These are phyloP conservation scores for Addax nasomaculatus DNA, from an alignment of 2,113 vertebrate genomes.

Conservation along the genomic window DNA sequence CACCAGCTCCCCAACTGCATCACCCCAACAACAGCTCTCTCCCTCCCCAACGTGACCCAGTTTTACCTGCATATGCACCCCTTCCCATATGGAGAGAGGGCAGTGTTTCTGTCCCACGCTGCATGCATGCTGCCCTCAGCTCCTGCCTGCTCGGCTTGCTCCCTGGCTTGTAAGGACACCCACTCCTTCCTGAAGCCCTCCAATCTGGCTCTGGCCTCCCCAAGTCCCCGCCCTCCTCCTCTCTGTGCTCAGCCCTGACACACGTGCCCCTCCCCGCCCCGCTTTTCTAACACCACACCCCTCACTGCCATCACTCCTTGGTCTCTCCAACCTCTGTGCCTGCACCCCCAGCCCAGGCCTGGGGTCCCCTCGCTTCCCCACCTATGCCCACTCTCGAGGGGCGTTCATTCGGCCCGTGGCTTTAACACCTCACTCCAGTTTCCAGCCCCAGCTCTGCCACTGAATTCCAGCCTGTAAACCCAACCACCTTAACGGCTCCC, in stretches of 20 bases:
- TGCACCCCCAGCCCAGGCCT: neutral
- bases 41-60: accelerated
- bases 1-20: neutral
- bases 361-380: neutral
- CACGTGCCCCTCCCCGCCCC: accelerated
- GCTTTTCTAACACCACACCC: neutral
- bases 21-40: neutral
- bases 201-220: neutral
- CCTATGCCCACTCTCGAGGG: neutral
- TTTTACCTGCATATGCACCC: neutral
- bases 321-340: neutral
- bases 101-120: neutral
- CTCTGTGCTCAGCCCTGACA: neutral
- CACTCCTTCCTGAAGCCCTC: neutral
- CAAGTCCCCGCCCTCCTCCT: neutral
- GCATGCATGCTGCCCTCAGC: neutral
- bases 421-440: neutral
- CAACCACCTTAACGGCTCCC: accelerated
- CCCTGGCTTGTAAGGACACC: neutral
- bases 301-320: neutral
- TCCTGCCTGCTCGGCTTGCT: neutral
- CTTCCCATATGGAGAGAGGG: neutral
- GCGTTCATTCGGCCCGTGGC: neutral
- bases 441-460: neutral
- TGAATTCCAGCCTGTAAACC: neutral